Percentiles rank a stretch among this genome's conserved stretches.
Conservation (phyloP, 37 sponge, comb jelly and placozoan species). For the Agelas oroides region DNA sequence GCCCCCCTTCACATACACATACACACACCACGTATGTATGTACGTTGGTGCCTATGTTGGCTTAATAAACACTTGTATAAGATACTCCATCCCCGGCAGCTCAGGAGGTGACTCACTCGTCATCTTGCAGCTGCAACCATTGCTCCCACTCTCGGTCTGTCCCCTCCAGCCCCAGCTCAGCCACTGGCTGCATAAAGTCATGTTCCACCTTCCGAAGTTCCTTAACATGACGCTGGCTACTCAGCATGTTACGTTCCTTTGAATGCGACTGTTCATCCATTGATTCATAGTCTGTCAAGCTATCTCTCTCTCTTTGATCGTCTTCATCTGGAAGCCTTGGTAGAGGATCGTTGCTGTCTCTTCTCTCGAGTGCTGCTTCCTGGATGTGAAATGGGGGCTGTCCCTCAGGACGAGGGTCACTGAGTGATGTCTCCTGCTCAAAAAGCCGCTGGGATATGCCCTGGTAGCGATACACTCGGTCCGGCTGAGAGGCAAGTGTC, state of each 20-base stretch:
- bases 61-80: no score
- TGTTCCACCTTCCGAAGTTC: background rate
- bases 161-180: slow-evolving; percentile 14
- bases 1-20: no score
- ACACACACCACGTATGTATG: no score
- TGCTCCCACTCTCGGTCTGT: slow-evolving; percentile 37
- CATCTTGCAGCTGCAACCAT: slow-evolving; percentile 16
- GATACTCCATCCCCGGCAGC: no score
- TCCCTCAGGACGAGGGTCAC: no score
- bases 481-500: no score
- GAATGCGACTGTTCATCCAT: background rate
- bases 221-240: background rate
- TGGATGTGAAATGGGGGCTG: no score
- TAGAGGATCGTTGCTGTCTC: no score
- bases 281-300: background rate
- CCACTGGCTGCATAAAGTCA: background rate
- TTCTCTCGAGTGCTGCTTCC: background rate
- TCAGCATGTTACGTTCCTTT: background rate
- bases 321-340: background rate
- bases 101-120: background rate
- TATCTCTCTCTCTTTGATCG: background rate
- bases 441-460: no score
- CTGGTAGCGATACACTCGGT: no score
- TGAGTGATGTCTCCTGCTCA: no score
- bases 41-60: no score